These are phyloP conservation scores for Caenorhabditis japonica DNA, from an alignment of 2,888 invertebrate genomes.

Conservation along the genomic window DNA sequence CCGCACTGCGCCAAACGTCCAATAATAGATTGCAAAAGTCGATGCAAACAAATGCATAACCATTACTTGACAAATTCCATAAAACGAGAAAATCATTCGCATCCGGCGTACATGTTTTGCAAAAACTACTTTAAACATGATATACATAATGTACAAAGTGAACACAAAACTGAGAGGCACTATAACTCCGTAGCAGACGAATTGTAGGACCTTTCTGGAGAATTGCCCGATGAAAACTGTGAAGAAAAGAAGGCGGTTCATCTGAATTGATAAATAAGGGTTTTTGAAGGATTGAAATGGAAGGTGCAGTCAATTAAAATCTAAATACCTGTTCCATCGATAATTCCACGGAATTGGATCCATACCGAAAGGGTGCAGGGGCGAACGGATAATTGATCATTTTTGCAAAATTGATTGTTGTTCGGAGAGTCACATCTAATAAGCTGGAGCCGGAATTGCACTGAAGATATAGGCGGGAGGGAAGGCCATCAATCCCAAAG, in stretches of 20 bases:
- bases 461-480: too few species aligned
- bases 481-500: too few species aligned
- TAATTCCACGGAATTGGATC: too few species aligned
- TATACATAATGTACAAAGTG: constrained; percentile 1
- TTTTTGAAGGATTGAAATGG: too few species aligned
- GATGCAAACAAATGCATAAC: constrained; percentile 6
- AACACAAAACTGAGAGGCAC: background rate
- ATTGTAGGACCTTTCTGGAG: background rate
- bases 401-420: too few species aligned
- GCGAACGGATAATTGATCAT: constrained; percentile 29
- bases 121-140: background rate
- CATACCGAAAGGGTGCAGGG: constrained; percentile 1
- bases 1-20: constrained; percentile 9
- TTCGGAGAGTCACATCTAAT: background rate
- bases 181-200: constrained; percentile 14
- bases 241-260: constrained; percentile 11
- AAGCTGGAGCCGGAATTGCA: too few species aligned
- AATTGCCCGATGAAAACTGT: constrained; percentile 17
- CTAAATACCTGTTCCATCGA: too few species aligned
- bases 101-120: constrained; percentile 16
- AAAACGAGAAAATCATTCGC: constrained; percentile 7
- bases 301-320: too few species aligned
- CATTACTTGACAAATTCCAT: constrained; percentile 1
- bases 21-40: constrained; percentile 12
- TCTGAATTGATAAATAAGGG: too few species aligned